Evolutionary conservation across 2,888 invertebrate species (phyloP), one percentile per base, ranked within the genome.

Genomic region (Odontothrips loti): DNA sequence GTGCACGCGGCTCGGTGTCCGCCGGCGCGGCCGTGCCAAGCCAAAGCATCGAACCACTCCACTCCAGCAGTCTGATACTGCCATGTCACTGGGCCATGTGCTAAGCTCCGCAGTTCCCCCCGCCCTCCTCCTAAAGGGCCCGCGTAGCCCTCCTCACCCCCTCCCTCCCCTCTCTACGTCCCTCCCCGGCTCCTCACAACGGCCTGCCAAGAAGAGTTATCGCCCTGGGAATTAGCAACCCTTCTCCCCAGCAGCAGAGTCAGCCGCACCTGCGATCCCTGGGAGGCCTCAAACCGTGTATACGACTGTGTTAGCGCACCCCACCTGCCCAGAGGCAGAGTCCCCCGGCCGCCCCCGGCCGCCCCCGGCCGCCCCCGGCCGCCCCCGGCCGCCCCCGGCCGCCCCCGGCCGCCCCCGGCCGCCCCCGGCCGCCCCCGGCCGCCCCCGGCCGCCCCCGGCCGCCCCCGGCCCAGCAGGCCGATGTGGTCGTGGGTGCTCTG

Each of bases 211-310:
- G 6, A 75, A 75, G 68, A 75, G 68, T 75, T 75, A 75, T 75
- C 68, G 68, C 68, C 12, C 68, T 75, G 23, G 27, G 68, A 75
- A 75, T 75, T 75, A 75, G 68, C 68, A 75, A 27, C 68, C 68
- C 68, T 75, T 75, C 27, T 6, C 34, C 34, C 34, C 6, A 6
- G 34, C 34, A 43, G 34, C n/a, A 6, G 34, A 43, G 34, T 43
- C 34, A 43, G 34, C 2, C 34, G 34, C 58, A 58, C 58, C 58
- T 58, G 58, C 58, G 20, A 58, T 11, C 58, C 58, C 1, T 20
- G 58, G 15, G 20, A 58, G 20, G 6, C 34, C 6, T 43, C 34
- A 43, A 43, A 43, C 34, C 34, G 34, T 4, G 34, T 43, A n/a
- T n/a, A 15, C 58, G 58, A 43, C 34, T 43, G 20, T 58, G 58